A percentile compares a stretch with the other conserved stretches of the same genome.
These are phyloP conservation scores for Diachrysia chrysitis DNA, from an alignment of 2,888 invertebrate genomes.

Conservation along the genomic window DNA sequence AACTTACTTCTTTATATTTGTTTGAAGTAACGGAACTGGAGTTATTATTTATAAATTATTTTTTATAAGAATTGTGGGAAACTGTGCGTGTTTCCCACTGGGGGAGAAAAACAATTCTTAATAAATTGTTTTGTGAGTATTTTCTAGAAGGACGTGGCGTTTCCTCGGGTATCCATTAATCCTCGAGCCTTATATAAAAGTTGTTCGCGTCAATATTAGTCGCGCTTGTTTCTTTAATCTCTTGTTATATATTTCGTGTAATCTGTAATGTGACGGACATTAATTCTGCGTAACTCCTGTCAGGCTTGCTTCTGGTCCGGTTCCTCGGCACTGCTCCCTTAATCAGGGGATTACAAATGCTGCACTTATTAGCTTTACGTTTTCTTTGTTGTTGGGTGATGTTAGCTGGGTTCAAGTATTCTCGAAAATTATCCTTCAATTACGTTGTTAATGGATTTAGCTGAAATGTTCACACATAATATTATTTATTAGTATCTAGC, in stretches of 20 bases:
- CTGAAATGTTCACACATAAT: not conserved
- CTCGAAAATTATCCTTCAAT: not conserved
- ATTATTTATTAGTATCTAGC: not conserved
- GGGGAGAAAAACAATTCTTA: not conserved
- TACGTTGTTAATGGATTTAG: not conserved
- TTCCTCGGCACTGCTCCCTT: not conserved
- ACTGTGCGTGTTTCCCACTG: not conserved
- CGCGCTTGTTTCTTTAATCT: not conserved
- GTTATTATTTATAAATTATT: too few relatives aligned
- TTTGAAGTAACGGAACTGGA: too few relatives aligned
- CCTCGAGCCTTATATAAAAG: conserved; percentile 1
- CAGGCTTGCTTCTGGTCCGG: not conserved
- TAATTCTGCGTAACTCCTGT: not conserved
- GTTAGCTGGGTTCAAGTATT: not conserved
- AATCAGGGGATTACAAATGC: not conserved
- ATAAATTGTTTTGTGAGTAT: not conserved
- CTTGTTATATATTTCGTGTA: conserved; percentile 6
- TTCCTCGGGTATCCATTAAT: conserved; percentile 6
- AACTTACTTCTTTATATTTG: not conserved
- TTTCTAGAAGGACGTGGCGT: not conserved
- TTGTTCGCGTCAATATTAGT: conserved; percentile 6
- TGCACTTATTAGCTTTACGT: not conserved
- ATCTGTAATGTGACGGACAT: not conserved
- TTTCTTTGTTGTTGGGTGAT: not conserved
- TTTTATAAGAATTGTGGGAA: not conserved